These are phyloP conservation scores for Drosophila insularis DNA, from an alignment of 1,140 invertebrate genomes.

Conservation along the genomic window DNA sequence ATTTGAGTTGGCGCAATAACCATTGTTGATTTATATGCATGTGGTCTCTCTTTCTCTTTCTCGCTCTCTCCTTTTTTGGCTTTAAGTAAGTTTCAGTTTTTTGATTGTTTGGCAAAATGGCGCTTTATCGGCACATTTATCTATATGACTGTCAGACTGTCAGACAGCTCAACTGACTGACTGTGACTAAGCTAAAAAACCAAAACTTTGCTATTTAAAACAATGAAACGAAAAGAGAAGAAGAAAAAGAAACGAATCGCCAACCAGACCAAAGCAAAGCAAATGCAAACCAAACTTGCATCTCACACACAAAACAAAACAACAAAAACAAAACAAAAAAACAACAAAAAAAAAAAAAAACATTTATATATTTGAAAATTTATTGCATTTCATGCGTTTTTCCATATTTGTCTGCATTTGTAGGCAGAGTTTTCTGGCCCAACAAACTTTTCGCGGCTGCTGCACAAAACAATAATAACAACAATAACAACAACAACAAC, in stretches of 20 bases:
- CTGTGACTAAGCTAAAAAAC: constrained; percentile 22
- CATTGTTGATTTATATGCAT: constrained; percentile 4
- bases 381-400: constrained; percentile 78
- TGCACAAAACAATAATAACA: constrained; percentile 29
- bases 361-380: constrained; percentile 77
- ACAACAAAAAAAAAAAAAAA: constrained; percentile 43
- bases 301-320: constrained; percentile 23
- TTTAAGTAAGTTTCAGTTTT: constrained; percentile 61
- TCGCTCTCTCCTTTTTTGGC: constrained; percentile 42
- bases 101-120: constrained; percentile 50
- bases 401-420: constrained; percentile 77
- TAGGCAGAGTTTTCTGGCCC: constrained; percentile 70
- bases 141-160: constrained; percentile 20
- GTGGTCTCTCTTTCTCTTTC: constrained; percentile 15
- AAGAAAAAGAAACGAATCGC: constrained; percentile 15
- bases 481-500: constrained; percentile 26
- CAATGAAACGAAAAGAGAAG: constrained; percentile 39
- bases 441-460: constrained; percentile 66
- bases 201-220: constrained; percentile 40
- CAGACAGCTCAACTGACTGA: constrained; percentile 8
- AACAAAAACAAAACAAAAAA: constrained; percentile 41
- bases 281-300: constrained; percentile 7
- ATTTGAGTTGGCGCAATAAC: constrained; percentile 8
- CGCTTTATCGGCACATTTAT: constrained; percentile 59
- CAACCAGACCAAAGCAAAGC: constrained; percentile 5